Conservation (phyloP, 2,888 invertebrate genomes). For the Neoscelio sp. region DNA sequence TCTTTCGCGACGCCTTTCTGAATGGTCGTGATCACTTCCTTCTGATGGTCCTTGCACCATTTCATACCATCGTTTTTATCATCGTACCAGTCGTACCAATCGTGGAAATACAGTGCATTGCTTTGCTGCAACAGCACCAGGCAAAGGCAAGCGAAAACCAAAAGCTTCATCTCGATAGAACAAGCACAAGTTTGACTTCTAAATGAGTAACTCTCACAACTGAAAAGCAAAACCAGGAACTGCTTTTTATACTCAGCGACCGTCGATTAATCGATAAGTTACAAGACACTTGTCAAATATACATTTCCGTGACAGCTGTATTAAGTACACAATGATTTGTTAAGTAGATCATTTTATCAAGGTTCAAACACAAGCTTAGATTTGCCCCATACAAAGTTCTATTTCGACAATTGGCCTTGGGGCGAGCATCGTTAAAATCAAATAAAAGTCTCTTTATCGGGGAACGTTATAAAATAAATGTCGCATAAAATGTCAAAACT, state of each 20-base stretch:
- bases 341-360: constrained; percentile 42
- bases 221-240: constrained; percentile 4
- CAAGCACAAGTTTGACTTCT: not conserved
- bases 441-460: constrained; percentile 11
- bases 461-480: constrained; percentile 4
- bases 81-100: constrained; percentile 41
- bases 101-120: constrained; percentile 25
- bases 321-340: constrained; percentile 38
- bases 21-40: too few relatives aligned
- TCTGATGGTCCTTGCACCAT: too few relatives aligned
- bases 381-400: constrained; percentile 5
- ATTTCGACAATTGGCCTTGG: not conserved
- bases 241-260: constrained; percentile 44
- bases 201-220: constrained; percentile 10
- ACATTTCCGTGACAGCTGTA: constrained; percentile 42
- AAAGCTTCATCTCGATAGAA: constrained; percentile 16
- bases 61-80: too few relatives aligned
- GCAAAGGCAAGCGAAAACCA: constrained; percentile 16
- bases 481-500: constrained; percentile 18
- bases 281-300: constrained; percentile 21
- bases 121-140: constrained; percentile 14
- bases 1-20: too few relatives aligned
- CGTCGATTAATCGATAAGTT: constrained; percentile 40
- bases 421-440: constrained; percentile 9
- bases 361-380: not conserved